A percentile compares a stretch with the other conserved stretches of the same genome.
These are phyloP conservation scores for Nezara viridula DNA, from an alignment of 2,888 invertebrate species.

Conservation along the genomic window DNA sequence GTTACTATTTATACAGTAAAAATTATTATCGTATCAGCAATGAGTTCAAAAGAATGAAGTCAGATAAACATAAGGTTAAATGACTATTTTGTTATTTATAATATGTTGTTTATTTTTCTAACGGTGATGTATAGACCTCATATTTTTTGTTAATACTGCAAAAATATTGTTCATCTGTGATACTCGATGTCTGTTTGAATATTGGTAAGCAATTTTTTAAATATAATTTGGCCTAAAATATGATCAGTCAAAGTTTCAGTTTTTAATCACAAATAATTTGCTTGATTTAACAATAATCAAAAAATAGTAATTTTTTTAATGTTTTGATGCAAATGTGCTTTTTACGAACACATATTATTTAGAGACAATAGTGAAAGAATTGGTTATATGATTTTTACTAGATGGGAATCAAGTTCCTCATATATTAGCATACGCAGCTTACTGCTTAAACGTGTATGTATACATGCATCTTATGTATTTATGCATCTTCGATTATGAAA, in stretches of 20 bases:
- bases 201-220: background rate
- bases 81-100: background rate
- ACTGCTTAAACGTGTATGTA: background rate
- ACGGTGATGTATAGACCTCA: background rate
- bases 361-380: background rate
- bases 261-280: background rate
- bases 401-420: background rate
- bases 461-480: background rate
- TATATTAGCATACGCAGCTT: background rate
- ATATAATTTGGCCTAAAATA: background rate
- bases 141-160: background rate
- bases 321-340: background rate
- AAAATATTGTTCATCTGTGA: background rate
- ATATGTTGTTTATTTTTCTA: background rate
- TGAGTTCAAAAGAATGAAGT: background rate
- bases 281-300: background rate
- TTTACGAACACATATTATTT: background rate
- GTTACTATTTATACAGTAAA: background rate
- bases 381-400: background rate
- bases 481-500: background rate
- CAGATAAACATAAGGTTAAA: background rate
- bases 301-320: background rate
- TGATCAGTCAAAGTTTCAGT: background rate
- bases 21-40: background rate
- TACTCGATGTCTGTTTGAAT: background rate